Evolutionary conservation across 2,113 vertebrate genomes (phyloP).

Genomic region (Laterallus jamaicensis): DNA sequence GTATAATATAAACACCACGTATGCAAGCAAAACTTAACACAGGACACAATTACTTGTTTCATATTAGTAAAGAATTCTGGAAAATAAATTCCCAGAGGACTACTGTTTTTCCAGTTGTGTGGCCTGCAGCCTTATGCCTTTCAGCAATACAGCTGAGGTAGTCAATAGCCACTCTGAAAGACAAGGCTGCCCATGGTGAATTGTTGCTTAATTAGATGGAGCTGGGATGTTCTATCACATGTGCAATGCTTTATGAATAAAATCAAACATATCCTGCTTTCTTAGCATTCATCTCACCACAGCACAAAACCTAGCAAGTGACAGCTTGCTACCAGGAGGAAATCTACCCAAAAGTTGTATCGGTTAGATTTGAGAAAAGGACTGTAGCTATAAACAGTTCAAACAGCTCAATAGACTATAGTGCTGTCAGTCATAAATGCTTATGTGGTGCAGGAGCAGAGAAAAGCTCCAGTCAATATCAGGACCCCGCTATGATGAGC

Average conservation of each 20-base stretch:
- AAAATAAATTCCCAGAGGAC: not conserved
- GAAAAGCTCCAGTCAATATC: not conserved
- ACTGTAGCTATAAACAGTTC: not conserved
- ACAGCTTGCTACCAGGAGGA: conserved; percentile 23
- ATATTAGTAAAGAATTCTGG: not conserved
- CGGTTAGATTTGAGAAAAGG: not conserved
- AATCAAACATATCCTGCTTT: conserved; percentile 9
- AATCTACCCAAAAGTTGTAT: not conserved
- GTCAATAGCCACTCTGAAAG: conserved; percentile 19
- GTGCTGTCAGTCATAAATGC: conserved; percentile 15
- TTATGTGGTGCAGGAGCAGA: not conserved
- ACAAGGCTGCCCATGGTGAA: not conserved
- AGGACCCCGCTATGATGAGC: not conserved
- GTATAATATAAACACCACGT: not conserved
- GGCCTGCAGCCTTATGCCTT: not conserved
- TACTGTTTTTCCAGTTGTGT: not conserved
- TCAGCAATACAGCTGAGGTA: not conserved
- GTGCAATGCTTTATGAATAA: conserved; percentile 37
- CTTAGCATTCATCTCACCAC: conserved; percentile 23
- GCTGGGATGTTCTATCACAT: not conserved
- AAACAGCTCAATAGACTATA: not conserved
- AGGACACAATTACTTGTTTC: not conserved
- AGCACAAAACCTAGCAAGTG: conserved; percentile 1
- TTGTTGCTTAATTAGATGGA: conserved; percentile 46
- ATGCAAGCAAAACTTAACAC: not conserved